A percentile compares a stretch with the other conserved stretches of the same genome.
Conservation (phyloP, 2,113 vertebrate genomes). For the Macquaria ambigua region DNA sequence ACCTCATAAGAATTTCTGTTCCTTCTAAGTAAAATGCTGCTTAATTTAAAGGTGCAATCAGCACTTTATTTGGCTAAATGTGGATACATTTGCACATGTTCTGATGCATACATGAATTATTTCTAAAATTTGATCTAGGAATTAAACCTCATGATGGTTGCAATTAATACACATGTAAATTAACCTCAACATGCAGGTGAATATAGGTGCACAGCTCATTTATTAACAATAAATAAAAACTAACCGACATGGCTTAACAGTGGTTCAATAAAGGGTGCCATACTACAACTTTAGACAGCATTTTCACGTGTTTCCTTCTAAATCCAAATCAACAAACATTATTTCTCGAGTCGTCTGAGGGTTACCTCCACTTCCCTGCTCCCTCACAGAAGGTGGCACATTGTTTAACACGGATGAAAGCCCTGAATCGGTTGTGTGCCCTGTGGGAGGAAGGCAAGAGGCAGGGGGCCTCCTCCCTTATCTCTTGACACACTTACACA, state of each 20-base stretch:
- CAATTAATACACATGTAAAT: neutral
- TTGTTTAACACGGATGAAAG: conserved; percentile 73
- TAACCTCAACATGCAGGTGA: neutral
- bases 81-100: conserved; percentile 1
- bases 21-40: neutral
- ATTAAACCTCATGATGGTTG: neutral
- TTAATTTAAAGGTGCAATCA: neutral
- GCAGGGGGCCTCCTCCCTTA: conserved; percentile 54
- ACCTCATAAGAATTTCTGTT: neutral
- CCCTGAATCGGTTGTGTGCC: conserved; percentile 52
- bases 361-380: conserved; percentile 41
- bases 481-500: conserved; percentile 67
- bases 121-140: neutral
- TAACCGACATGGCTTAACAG: no score
- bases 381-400: conserved; percentile 57
- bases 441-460: conserved; percentile 48
- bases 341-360: conserved; percentile 22
- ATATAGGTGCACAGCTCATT: neutral
- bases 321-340: conserved; percentile 23
- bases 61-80: neutral
- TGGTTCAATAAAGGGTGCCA: neutral
- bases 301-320: neutral
- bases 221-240: neutral
- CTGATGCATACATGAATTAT: neutral
- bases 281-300: neutral